Base-by-base conservation (phyloP, 2,113 vertebrate species). In the Acrocephalus kingi region DNA sequence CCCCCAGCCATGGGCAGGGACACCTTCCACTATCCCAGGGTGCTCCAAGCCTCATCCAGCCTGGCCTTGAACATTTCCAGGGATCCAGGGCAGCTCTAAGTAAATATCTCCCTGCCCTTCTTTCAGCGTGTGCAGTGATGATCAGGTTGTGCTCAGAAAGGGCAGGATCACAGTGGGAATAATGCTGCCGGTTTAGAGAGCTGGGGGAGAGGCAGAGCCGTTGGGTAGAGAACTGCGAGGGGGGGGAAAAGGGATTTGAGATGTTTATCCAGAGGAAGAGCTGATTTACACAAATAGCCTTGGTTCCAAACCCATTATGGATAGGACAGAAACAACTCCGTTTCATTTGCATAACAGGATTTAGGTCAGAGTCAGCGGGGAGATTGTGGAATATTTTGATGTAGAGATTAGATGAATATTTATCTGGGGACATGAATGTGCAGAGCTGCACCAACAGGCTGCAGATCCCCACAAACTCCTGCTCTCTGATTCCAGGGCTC, bases 311-410 rank as follows among this genome's bases (percentile, higher is more conserved):
- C 43, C 54, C 18, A 10, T 80, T 80, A 45, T 1, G 3, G 77
- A 28, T 22, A 73, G 49, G 28, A 41, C 15, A 49, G 56, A 58
- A 92, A 54, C 6, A 6, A 45, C 9, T 35, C 28, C 0, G n/a
- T 31, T 79, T 48, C 66, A 72, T 79, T 55, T 79, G 85, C 85
- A 79, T 71, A 79, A 79, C 75, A 72, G 66, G 66, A 87, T 79
- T 71, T 63, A 72, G 75, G 56, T 66, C 66, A 73, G 74, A 94
- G 25, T 46, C 79, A 84, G 49, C 64, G 13, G 87, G 83, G 79
- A 61, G 66, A 51, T 2, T 45, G 24, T 30, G 61, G 84, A 62
- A 52, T 74, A 69, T 62, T 82, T 25, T 66, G 67, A 85, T 85
- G 46, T 11, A 63, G 23, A 43, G 75, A 66, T 85, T 69, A 46